Percentiles rank a stretch among this genome's conserved stretches.
Evolutionary conservation across 1,140 invertebrate genomes (phyloP).

Genomic region (Cyrtorhinus lividipennis): DNA sequence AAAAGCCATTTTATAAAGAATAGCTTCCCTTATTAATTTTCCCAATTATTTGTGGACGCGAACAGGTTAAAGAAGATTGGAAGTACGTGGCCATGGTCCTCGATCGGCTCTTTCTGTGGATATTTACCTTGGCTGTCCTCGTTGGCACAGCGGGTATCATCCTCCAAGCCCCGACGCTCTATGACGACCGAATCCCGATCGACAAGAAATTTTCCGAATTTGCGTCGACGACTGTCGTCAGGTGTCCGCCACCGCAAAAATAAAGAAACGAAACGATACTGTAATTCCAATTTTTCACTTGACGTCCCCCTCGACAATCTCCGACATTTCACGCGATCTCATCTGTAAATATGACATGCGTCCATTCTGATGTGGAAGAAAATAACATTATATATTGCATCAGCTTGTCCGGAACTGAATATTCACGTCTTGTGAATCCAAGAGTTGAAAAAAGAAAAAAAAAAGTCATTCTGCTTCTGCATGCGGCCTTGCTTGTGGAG

Average conservation of each 20-base stretch:
- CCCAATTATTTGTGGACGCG: too few species aligned
- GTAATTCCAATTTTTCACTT: background rate
- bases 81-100: conserved; percentile 97
- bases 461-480: too few species aligned
- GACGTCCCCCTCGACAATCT: background rate
- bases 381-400: too few species aligned
- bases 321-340: background rate
- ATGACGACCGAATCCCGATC: conserved; percentile 79
- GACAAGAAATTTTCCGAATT: conserved; percentile 70
- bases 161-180: conserved; percentile 76
- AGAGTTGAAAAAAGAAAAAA: too few species aligned
- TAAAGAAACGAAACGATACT: too few species aligned
- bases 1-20: too few species aligned
- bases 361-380: too few species aligned
- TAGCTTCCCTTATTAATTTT: too few species aligned
- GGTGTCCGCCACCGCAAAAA: conserved; percentile 2
- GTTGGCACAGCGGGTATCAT: conserved; percentile 91
- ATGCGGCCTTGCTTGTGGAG: too few species aligned
- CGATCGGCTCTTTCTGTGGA: conserved; percentile 89
- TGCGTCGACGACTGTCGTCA: conserved; percentile 30
- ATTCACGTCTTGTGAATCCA: too few species aligned
- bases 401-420: too few species aligned
- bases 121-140: conserved; percentile 85
- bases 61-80: conserved; percentile 88
- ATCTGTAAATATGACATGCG: background rate